Evolutionary conservation across 1,140 invertebrate species (phyloP).

Genomic region (Choristoneura fumiferana): DNA sequence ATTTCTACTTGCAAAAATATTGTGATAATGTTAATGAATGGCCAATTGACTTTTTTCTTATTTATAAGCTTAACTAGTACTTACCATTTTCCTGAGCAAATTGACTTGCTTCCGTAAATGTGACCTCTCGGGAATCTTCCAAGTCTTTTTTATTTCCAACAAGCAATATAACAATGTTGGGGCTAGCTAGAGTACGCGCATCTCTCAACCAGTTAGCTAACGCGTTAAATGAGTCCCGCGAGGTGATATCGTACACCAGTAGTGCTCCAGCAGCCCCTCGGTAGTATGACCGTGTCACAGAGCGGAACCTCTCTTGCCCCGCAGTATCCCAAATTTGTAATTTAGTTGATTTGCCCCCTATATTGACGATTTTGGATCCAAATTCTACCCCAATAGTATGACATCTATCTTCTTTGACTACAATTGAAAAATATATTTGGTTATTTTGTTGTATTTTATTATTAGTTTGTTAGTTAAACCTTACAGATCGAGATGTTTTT

Average conservation of each 20-base stretch:
- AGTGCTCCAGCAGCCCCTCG: constrained; percentile 89
- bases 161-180: constrained; percentile 90
- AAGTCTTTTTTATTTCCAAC: constrained; percentile 92
- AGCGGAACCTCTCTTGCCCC: constrained; percentile 81
- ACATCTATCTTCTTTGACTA: constrained; percentile 89
- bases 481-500: no score
- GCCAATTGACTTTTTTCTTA: no score
- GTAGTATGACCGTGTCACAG: constrained; percentile 90
- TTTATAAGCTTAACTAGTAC: constrained; percentile 22
- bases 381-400: constrained; percentile 93
- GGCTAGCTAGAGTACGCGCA: constrained; percentile 90
- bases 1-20: no score
- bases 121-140: constrained; percentile 87
- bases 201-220: constrained; percentile 91
- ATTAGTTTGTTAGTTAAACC: no score
- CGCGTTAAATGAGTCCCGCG: constrained; percentile 90
- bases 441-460: no score
- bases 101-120: constrained; percentile 88
- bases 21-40: no score
- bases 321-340: constrained; percentile 90
- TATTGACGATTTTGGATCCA: constrained; percentile 91
- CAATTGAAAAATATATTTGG: constrained; percentile 34
- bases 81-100: constrained; percentile 91
- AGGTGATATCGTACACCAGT: constrained; percentile 89
- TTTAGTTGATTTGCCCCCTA: constrained; percentile 91